A percentile compares a stretch with the other conserved stretches of the same genome.
phyloP scores from a whole-genome alignment of 2,797 vertebrate species.

The Cyclura pinguis region DNA sequence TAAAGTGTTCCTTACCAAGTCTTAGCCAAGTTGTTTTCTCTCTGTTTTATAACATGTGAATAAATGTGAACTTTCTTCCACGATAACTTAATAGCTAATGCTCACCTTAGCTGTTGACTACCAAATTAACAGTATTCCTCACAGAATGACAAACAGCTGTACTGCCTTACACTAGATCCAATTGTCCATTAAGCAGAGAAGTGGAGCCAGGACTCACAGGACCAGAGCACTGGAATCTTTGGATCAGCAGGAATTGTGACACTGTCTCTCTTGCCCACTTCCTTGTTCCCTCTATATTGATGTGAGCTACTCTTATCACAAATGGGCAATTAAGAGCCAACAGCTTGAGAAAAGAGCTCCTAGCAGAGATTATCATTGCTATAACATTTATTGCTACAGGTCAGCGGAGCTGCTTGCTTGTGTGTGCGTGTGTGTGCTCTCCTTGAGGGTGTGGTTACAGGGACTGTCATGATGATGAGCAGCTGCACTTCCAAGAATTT shows the following conservation, averaged over 20 bases:
- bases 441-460: neutral
- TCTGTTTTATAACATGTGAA: too few relatives aligned
- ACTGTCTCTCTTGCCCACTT: too few relatives aligned
- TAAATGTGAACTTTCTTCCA: constrained; percentile 10
- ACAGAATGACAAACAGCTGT: constrained; percentile 2
- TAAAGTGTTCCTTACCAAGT: too few relatives aligned
- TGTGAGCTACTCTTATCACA: neutral
- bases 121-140: constrained; percentile 22
- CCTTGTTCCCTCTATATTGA: too few relatives aligned
- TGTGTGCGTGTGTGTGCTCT: neutral
- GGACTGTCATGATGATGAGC: neutral
- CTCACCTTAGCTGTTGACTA: constrained; percentile 22
- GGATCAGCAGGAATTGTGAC: too few relatives aligned
- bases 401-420: neutral
- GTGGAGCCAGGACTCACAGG: too few relatives aligned
- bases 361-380: neutral
- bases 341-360: neutral
- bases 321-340: neutral
- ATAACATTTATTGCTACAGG: neutral
- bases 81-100: neutral
- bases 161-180: neutral
- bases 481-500: too few relatives aligned
- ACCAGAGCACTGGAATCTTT: too few relatives aligned
- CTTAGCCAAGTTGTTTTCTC: neutral
- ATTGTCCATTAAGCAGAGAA: too few relatives aligned